Conservation (phyloP, 2,113 vertebrate species). For the Stercorarius parasiticus region DNA sequence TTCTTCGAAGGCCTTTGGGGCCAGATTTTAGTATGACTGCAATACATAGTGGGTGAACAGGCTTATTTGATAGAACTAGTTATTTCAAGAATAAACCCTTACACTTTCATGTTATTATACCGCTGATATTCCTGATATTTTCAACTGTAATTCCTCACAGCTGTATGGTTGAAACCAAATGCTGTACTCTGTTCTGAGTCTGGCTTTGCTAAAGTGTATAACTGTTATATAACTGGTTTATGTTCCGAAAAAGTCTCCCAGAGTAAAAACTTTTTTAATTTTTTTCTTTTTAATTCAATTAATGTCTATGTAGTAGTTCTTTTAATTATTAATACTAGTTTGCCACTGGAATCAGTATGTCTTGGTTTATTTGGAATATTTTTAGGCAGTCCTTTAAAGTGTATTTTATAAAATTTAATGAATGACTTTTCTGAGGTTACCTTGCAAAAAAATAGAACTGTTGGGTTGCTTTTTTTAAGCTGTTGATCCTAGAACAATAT, state of each 20-base stretch:
- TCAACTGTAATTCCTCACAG: neutral
- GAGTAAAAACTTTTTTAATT: neutral
- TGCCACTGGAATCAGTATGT: neutral
- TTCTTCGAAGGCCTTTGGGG: neutral
- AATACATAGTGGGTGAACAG: neutral
- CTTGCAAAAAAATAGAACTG: neutral
- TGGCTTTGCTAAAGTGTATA: neutral
- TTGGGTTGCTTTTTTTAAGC: slow-evolving; percentile 24
- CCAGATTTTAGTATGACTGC: neutral
- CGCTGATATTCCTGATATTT: neutral
- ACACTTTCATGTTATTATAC: neutral
- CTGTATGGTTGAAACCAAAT: neutral
- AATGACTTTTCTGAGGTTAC: slow-evolving; percentile 26
- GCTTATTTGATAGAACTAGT: neutral
- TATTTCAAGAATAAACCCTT: neutral
- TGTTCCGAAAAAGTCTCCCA: neutral
- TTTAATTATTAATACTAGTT: neutral
- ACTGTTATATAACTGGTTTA: neutral
- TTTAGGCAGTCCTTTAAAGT: neutral
- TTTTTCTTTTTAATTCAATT: neutral
- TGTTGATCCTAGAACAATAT: slow-evolving; percentile 53
- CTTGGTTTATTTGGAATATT: neutral
- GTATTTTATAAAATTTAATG: neutral
- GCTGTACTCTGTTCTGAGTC: neutral
- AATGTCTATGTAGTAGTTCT: neutral